Conservation (phyloP, 2,113 vertebrate genomes). For the Rhinogobius similis region DNA sequence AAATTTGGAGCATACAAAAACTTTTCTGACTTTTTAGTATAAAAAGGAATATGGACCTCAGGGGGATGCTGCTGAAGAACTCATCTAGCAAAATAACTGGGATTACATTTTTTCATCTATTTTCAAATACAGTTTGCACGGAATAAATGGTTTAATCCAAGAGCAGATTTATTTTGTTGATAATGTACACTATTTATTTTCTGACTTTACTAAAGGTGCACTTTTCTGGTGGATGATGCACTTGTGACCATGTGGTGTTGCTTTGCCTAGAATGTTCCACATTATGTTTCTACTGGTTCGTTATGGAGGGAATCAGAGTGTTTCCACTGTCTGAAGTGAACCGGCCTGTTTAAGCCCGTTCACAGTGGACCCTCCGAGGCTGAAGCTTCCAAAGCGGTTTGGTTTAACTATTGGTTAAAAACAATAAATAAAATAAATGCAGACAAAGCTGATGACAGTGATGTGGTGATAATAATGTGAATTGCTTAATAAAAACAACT, state of each 20-base stretch:
- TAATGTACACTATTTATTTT: too few relatives aligned
- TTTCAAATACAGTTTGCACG: not conserved
- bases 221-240: too few relatives aligned
- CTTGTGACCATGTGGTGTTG: not conserved
- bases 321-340: too few relatives aligned
- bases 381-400: too few relatives aligned
- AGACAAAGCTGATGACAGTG: too few relatives aligned
- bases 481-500: too few relatives aligned
- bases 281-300: not conserved
- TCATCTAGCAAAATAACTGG: not conserved
- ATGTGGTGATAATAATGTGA: too few relatives aligned
- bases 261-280: not conserved
- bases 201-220: not conserved
- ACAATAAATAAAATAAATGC: too few relatives aligned
- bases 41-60: constrained; percentile 1
- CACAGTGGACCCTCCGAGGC: too few relatives aligned
- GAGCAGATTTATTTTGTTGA: not conserved
- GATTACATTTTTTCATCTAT: not conserved
- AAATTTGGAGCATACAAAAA: not conserved
- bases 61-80: not conserved
- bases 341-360: too few relatives aligned
- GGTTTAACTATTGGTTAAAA: too few relatives aligned
- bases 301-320: too few relatives aligned
- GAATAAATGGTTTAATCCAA: not conserved
- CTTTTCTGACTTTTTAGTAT: not conserved